phyloP scores from a whole-genome alignment of 2,113 vertebrate species.

The Gymnorhina tibicen region DNA sequence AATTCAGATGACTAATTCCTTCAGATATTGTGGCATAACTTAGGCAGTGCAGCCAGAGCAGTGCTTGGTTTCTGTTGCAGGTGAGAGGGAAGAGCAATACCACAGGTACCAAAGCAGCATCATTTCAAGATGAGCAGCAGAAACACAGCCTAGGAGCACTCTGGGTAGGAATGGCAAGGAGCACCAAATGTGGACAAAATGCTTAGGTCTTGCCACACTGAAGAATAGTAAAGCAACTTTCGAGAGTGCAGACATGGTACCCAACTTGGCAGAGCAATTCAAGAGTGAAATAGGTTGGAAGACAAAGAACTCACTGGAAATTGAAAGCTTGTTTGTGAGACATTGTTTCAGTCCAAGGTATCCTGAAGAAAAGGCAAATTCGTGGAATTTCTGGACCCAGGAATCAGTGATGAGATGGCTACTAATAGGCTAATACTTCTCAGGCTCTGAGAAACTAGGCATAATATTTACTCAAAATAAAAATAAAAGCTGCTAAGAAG shows the following conservation, averaged over 20 bases:
- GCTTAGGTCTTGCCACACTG: neutral
- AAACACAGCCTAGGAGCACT: neutral
- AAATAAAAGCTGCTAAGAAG: neutral
- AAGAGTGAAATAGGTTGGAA: neutral
- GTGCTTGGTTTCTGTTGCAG: neutral
- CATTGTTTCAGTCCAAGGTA: neutral
- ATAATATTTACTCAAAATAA: neutral
- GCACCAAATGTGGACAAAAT: neutral
- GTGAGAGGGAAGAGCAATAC: neutral
- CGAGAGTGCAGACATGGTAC: neutral
- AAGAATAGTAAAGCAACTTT: neutral
- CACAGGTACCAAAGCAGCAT: neutral
- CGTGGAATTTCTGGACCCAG: neutral
- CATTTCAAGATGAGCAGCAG: neutral
- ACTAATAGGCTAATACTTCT: too few relatives aligned
- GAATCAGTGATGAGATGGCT: neutral
- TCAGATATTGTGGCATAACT: neutral
- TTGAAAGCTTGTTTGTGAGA: neutral
- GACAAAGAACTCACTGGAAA: neutral
- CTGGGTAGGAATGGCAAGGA: neutral
- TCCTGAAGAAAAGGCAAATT: neutral
- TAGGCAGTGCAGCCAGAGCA: neutral
- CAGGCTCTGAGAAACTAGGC: neutral
- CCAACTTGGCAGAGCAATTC: neutral
- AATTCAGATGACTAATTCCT: neutral